Percentiles rank a stretch among this genome's conserved stretches.
Evolutionary conservation across 2,888 invertebrate species (phyloP).

Genomic region (Tenthredo livida): DNA sequence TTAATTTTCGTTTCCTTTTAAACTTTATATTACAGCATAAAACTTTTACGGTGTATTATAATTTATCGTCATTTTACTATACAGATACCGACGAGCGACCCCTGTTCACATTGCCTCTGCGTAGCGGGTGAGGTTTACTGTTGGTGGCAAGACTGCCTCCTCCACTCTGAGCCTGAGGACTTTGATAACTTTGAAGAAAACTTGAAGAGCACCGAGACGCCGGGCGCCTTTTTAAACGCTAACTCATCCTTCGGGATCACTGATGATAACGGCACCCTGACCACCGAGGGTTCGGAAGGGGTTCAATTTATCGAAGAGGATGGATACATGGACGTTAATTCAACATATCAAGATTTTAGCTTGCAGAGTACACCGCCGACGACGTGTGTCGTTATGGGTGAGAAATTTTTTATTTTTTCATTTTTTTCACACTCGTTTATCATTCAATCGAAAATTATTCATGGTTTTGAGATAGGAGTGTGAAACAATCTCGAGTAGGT

Average conservation of each 20-base stretch:
- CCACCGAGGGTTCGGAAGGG: constrained; percentile 31
- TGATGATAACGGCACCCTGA: constrained; percentile 37
- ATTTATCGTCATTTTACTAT: constrained; percentile 12
- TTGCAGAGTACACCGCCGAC: constrained; percentile 64
- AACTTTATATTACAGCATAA: neutral
- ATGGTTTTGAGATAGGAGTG: neutral
- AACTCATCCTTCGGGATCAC: constrained; percentile 36
- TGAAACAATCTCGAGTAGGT: neutral
- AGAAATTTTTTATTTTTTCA: constrained; percentile 27
- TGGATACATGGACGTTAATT: constrained; percentile 43
- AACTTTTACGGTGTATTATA: constrained; percentile 7
- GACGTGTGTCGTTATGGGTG: constrained; percentile 79
- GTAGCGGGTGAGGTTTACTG: constrained; percentile 75
- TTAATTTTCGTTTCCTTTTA: neutral
- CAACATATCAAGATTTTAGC: constrained; percentile 36
- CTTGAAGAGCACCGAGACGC: constrained; percentile 38
- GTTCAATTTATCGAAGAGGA: constrained; percentile 44
- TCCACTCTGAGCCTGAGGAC: constrained; percentile 56
- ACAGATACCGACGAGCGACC: constrained; percentile 72
- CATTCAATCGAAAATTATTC: neutral
- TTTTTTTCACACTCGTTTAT: neutral
- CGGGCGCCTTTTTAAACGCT: constrained; percentile 13
- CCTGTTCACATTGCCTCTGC: constrained; percentile 73
- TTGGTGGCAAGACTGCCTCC: constrained; percentile 72
- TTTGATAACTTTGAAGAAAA: constrained; percentile 49